Evolutionary conservation across 2,888 invertebrate genomes (phyloP).

Genomic region (Eristalis pertinax): DNA sequence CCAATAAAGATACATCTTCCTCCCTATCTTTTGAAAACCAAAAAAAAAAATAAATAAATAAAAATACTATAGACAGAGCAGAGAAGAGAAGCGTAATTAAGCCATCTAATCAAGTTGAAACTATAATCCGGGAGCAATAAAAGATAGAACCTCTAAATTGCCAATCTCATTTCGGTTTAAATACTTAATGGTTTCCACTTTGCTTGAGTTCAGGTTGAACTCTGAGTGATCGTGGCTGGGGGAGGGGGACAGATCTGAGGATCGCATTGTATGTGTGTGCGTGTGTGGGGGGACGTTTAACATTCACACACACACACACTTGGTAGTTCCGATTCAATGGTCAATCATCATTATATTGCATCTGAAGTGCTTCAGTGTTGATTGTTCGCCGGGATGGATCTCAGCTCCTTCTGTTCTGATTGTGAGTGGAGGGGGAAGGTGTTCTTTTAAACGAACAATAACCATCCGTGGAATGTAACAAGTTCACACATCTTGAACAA

Average conservation of each 20-base stretch:
- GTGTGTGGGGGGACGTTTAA: neutral
- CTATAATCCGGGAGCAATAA: slow-evolving; percentile 22
- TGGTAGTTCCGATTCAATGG: slow-evolving; percentile 42
- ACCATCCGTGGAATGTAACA: slow-evolving; percentile 39
- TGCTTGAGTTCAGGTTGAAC: slow-evolving; percentile 20
- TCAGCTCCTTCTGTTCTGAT: neutral
- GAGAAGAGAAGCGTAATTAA: slow-evolving; percentile 31
- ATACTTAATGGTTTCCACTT: slow-evolving; percentile 67
- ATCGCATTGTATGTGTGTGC: neutral
- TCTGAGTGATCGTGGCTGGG: neutral
- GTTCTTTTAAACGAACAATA: slow-evolving; percentile 34
- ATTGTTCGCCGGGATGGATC: slow-evolving; percentile 26
- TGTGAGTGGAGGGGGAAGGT: neutral
- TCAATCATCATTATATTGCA: slow-evolving; percentile 66
- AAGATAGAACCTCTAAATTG: slow-evolving; percentile 50
- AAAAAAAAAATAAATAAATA: too few species aligned
- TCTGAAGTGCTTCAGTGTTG: slow-evolving; percentile 36
- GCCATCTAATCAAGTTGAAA: slow-evolving; percentile 42
- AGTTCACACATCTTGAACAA: slow-evolving; percentile 35
- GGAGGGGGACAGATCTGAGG: neutral
- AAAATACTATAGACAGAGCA: too few species aligned
- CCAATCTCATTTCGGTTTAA: slow-evolving; percentile 67
- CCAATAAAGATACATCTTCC: slow-evolving; percentile 19
- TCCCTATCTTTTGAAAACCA: neutral
- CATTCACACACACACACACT: neutral